Evolutionary conservation across 2,888 invertebrate species (phyloP), one percentile per base, ranked within the genome.

Genomic region (Parthenolecanium corni): DNA sequence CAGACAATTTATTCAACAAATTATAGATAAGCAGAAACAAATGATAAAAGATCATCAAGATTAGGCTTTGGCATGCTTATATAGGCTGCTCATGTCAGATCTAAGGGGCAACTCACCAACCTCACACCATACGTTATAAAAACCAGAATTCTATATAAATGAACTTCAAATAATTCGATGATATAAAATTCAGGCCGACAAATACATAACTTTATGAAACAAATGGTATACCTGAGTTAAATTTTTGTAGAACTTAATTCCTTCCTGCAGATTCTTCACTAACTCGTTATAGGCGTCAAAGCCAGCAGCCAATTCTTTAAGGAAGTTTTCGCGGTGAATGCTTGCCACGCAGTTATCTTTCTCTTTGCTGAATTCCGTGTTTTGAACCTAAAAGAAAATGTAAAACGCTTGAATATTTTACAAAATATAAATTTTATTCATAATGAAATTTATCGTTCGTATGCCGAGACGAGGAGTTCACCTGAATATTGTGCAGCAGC

Each of bases 201-300:
- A 31, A 31, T 31, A 31, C 31, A 31, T 31, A 31, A 31, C 5
- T 31, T 31, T 9, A 9, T 31, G 31, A 31, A 31, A 4, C 31
- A 31, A 31, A 31, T 9, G 38, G 31, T 53, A 64, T 72, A 83
- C 82, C 78, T 86, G 85, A n/a, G 91, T 91, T 67, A 92, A 78
- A 76, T 91, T 89, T 73, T 90, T 91, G 76, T 91, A 89, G 77
- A 96, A 96, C 78, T 96, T 96, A 64, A 88, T 87, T 67, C 98
- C 98, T 76, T 98, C 98, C 71, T 85, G 82, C 67, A 98, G 80
- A 77, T 98, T 95, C 71, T 82, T 84, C 69, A 86, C 84, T 67
- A 98, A 79, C 74, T 96, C 93, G 71, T 85, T 85, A 77, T 85
- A 97, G 68, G 88, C 86, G 77, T 98, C 96, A 74, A 89, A 86